phyloP scores from a whole-genome alignment of 2,113 vertebrate genomes.

The Corythoichthys haematopterus region DNA sequence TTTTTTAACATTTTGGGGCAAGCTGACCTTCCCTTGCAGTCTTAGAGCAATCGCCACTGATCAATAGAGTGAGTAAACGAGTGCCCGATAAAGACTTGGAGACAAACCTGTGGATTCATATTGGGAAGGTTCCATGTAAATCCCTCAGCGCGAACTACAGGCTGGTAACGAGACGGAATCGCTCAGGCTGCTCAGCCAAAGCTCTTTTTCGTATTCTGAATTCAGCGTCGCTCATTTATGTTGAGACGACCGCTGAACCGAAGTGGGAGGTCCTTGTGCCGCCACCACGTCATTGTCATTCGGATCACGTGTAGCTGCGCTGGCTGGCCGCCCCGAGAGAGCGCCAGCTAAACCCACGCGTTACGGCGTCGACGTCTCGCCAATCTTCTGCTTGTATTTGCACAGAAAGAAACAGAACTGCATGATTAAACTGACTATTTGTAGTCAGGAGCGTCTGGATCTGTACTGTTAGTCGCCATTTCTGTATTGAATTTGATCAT shows the following conservation, averaged over 20 bases:
- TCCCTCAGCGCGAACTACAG: constrained; percentile 12
- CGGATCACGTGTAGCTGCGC: constrained; percentile 21
- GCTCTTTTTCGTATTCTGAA: constrained; percentile 59
- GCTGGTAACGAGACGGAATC: constrained; percentile 9
- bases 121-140: no score
- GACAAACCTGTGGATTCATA: background rate
- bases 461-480: background rate
- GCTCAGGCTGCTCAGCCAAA: constrained; percentile 22
- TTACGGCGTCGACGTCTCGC: constrained; percentile 31
- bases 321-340: constrained; percentile 24
- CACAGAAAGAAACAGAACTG: background rate
- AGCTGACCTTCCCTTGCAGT: no score
- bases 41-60: no score
- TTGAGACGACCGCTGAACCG: constrained; percentile 20
- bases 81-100: no score
- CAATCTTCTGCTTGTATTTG: constrained; percentile 10
- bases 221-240: constrained; percentile 44
- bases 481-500: background rate
- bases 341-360: constrained; percentile 41
- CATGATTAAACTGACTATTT: background rate
- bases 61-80: no score
- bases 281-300: constrained; percentile 55
- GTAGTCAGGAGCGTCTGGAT: background rate
- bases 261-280: constrained; percentile 46
- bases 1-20: no score